Conservation (phyloP, 2,113 vertebrate species). For the Anhinga rufa region DNA sequence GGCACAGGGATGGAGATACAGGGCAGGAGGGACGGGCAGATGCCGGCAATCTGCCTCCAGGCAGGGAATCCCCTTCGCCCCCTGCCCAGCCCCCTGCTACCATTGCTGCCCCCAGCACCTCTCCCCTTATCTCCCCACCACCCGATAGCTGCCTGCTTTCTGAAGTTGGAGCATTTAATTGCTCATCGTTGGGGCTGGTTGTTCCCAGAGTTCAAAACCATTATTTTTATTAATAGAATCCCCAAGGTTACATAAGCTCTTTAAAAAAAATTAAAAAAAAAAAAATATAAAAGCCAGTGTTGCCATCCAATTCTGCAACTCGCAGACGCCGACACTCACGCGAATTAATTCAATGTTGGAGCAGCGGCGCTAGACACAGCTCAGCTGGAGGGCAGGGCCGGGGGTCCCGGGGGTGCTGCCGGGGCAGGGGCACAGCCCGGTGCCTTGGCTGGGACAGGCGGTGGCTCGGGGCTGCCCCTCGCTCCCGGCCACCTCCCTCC, state of each 20-base stretch:
- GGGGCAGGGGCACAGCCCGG: neutral
- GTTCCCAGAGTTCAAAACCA: constrained; percentile 53
- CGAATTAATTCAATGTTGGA: neutral
- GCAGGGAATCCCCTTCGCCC: neutral
- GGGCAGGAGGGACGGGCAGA: neutral
- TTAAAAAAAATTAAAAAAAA: neutral
- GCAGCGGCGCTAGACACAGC: neutral
- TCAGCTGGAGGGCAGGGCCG: neutral
- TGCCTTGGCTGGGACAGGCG: neutral
- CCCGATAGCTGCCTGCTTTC: neutral
- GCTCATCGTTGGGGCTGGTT: neutral
- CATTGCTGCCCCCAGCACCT: neutral
- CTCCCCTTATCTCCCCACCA: neutral
- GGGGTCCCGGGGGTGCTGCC: neutral
- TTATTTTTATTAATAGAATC: constrained; percentile 68
- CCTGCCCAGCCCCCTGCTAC: neutral
- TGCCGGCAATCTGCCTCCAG: neutral
- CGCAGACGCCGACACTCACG: neutral
- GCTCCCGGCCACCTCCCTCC: neutral
- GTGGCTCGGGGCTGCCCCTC: neutral
- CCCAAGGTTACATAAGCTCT: constrained; percentile 51
- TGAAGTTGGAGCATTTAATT: neutral
- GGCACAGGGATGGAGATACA: neutral
- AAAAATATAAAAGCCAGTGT: neutral
- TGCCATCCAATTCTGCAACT: neutral